Percentiles rank a stretch among this genome's conserved stretches.
phyloP scores from a whole-genome alignment of 2,797 vertebrate species.

The Poeciliopsis infans region DNA sequence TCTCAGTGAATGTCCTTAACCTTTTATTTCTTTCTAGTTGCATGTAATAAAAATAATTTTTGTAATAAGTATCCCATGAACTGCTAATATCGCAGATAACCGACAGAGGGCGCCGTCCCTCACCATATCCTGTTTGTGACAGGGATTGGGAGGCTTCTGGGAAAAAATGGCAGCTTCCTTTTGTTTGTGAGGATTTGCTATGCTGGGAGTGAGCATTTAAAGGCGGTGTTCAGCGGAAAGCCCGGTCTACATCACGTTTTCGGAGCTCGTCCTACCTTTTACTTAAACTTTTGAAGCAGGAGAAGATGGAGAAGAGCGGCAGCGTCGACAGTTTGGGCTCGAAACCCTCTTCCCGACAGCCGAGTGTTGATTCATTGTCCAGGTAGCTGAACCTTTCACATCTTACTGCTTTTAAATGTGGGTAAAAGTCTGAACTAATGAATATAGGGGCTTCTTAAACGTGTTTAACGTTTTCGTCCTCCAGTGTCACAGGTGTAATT shows the following conservation, averaged over 20 bases:
- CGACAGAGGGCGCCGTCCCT: slow-evolving; percentile 51
- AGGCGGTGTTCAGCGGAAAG: not conserved
- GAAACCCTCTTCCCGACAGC: slow-evolving; percentile 77
- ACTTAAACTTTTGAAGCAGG: slow-evolving; percentile 62
- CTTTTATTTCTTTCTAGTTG: not conserved
- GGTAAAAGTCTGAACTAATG: slow-evolving; percentile 22
- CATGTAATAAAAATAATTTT: not conserved
- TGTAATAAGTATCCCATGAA: not conserved
- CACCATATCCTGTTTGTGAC: slow-evolving; percentile 10
- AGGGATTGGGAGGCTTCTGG: slow-evolving; percentile 64
- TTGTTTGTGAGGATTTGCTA: slow-evolving; percentile 56
- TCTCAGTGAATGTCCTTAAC: not conserved
- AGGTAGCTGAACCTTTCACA: slow-evolving; percentile 67
- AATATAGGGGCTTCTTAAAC: not conserved
- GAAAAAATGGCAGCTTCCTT: slow-evolving; percentile 84
- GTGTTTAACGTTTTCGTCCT: not conserved
- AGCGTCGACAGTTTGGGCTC: slow-evolving; percentile 81
- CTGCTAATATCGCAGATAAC: not conserved
- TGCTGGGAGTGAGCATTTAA: slow-evolving; percentile 34
- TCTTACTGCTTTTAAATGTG: not conserved
- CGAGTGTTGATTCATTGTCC: slow-evolving; percentile 82
- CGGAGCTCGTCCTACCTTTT: not conserved
- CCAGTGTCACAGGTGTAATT: fast-evolving
- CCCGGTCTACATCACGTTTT: not conserved
- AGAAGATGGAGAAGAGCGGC: slow-evolving; percentile 81